Evolutionary conservation across 2,113 vertebrate species (phyloP).

Genomic region (Dascyllus trimaculatus): DNA sequence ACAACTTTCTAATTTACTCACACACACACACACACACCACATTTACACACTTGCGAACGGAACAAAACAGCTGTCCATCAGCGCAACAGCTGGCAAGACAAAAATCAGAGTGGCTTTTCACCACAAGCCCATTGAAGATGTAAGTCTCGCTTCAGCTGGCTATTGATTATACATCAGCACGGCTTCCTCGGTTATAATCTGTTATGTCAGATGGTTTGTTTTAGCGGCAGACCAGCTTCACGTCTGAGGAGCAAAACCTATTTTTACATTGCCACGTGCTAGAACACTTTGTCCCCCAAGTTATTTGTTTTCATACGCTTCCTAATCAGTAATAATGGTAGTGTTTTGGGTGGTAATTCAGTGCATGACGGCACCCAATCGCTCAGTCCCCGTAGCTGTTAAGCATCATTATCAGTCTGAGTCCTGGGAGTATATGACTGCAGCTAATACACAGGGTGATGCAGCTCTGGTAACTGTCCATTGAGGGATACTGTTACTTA

Average conservation of each 20-base stretch:
- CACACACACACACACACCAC: background rate
- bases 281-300: background rate
- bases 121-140: slow-evolving; percentile 7
- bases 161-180: slow-evolving; percentile 36
- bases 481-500: background rate
- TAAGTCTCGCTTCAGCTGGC: background rate
- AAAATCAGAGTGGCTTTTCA: slow-evolving; percentile 14
- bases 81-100: slow-evolving; percentile 9
- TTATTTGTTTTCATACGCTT: background rate
- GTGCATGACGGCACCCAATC: background rate
- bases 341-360: background rate
- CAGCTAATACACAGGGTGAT: background rate
- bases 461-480: background rate
- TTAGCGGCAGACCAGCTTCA: background rate
- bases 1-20: slow-evolving; percentile 22
- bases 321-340: background rate
- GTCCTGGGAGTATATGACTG: too few species aligned
- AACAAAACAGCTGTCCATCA: slow-evolving; percentile 25
- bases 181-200: background rate
- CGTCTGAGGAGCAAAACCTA: background rate
- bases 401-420: background rate
- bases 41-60: background rate
- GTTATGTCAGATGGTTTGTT: background rate
- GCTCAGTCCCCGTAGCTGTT: background rate
- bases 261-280: background rate